A percentile compares a stretch with the other conserved stretches of the same genome.
These are phyloP conservation scores for Orientallactaga bullata DNA, from an alignment of 2,113 vertebrate genomes.

Conservation along the genomic window DNA sequence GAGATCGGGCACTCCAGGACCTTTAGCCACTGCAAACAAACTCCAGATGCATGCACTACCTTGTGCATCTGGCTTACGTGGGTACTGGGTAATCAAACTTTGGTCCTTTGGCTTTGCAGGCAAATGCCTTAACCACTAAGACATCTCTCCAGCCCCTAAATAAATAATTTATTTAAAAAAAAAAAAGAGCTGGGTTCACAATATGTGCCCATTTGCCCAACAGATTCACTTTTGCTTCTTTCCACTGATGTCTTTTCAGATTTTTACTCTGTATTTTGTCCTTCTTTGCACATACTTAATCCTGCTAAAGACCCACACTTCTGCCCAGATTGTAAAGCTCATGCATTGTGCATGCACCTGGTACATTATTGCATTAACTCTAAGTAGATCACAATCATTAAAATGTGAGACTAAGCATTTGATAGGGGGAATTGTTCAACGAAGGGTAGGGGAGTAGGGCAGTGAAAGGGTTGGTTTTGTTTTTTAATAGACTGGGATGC, in stretches of 20 bases:
- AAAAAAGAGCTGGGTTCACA: background rate
- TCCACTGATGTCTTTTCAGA: conserved; percentile 31
- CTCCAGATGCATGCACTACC: no score
- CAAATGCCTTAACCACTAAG: no score
- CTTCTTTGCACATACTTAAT: background rate
- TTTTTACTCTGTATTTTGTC: conserved; percentile 31
- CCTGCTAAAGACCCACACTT: background rate
- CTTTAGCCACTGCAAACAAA: no score
- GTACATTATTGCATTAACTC: conserved; percentile 32
- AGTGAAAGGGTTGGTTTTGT: background rate
- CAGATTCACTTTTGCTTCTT: background rate
- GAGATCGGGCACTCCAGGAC: no score
- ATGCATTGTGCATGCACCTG: conserved; percentile 24
- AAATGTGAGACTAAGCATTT: conserved; percentile 40
- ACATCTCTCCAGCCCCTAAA: no score
- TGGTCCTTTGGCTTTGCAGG: no score
- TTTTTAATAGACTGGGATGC: background rate
- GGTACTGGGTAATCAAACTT: no score
- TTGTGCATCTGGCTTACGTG: no score
- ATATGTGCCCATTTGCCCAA: background rate
- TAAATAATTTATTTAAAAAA: no score
- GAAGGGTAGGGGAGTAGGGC: background rate
- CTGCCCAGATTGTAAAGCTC: conserved; percentile 7
- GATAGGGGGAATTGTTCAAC: conserved; percentile 30
- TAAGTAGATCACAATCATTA: background rate